Conservation (phyloP, 1,140 invertebrate genomes). For the Pachyrhynchus sulphureomaculatus region DNA sequence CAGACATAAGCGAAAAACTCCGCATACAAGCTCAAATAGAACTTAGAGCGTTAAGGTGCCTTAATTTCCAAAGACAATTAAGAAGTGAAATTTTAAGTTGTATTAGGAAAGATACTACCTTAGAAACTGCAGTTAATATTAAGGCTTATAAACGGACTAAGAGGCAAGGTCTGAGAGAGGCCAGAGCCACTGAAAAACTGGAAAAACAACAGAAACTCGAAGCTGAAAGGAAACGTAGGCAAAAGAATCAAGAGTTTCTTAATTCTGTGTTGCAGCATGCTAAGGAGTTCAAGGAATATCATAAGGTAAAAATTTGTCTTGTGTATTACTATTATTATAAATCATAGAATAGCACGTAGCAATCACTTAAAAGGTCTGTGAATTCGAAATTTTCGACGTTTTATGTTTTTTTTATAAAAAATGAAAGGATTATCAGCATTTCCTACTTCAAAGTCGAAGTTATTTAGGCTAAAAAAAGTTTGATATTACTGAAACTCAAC, state of each 20-base stretch:
- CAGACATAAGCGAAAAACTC: slow-evolving; percentile 91
- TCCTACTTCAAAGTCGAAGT: too few species aligned
- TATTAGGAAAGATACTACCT: slow-evolving; percentile 88
- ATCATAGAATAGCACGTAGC: too few species aligned
- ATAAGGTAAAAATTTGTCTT: slow-evolving; percentile 61
- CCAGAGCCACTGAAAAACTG: slow-evolving; percentile 94
- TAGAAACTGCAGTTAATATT: slow-evolving; percentile 95
- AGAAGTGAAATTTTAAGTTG: slow-evolving; percentile 82
- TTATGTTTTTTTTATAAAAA: too few species aligned
- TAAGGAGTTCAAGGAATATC: slow-evolving; percentile 97
- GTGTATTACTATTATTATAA: too few species aligned
- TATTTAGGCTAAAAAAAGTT: too few species aligned
- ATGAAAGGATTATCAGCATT: too few species aligned
- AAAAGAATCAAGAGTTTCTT: slow-evolving; percentile 96
- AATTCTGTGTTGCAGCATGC: slow-evolving; percentile 95
- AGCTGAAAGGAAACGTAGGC: slow-evolving; percentile 92
- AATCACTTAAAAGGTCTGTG: too few species aligned
- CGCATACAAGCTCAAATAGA: slow-evolving; percentile 94
- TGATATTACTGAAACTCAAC: too few species aligned
- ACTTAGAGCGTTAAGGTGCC: slow-evolving; percentile 83
- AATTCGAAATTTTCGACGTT: too few species aligned
- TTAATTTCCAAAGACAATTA: slow-evolving; percentile 94
- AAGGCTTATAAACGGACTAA: slow-evolving; percentile 97
- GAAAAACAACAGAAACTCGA: slow-evolving; percentile 99
- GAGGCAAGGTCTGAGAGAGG: slow-evolving; percentile 89